Percentiles rank a stretch among this genome's conserved stretches.
Conservation (phyloP, 2,888 invertebrate genomes). For the Spilarctia lutea region DNA sequence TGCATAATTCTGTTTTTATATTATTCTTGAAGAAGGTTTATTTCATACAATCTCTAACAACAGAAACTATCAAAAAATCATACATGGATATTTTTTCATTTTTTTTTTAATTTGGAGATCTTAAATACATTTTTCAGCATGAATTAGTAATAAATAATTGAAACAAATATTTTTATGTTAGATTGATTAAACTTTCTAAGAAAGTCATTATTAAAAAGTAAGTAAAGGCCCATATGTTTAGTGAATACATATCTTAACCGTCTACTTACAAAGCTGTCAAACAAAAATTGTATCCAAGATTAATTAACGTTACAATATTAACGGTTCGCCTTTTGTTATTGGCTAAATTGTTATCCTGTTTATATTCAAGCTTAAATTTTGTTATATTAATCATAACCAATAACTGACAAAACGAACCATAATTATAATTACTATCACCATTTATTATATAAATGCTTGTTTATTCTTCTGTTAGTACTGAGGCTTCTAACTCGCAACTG, state of each 20-base stretch:
- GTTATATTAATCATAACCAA: background rate
- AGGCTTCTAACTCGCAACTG: too few species aligned
- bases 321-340: conserved; percentile 28
- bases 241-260: background rate
- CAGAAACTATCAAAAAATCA: too few species aligned
- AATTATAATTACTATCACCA: too few species aligned
- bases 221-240: background rate
- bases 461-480: too few species aligned
- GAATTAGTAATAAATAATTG: background rate
- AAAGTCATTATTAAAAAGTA: background rate
- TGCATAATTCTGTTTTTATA: background rate
- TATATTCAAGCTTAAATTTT: conserved; percentile 2
- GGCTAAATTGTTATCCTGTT: conserved; percentile 18
- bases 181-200: background rate
- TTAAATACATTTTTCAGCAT: background rate
- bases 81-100: too few species aligned
- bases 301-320: conserved; percentile 25
- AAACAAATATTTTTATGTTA: background rate
- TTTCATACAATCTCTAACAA: background rate
- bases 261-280: conserved; percentile 9
- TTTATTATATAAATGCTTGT: too few species aligned
- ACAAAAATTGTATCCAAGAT: conserved; percentile 15
- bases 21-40: background rate
- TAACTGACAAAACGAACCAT: too few species aligned
- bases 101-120: too few species aligned